Evolutionary conservation across 2,797 vertebrate species (phyloP), one percentile per base, ranked within the genome.

Genomic region (Coregonus sp.): DNA sequence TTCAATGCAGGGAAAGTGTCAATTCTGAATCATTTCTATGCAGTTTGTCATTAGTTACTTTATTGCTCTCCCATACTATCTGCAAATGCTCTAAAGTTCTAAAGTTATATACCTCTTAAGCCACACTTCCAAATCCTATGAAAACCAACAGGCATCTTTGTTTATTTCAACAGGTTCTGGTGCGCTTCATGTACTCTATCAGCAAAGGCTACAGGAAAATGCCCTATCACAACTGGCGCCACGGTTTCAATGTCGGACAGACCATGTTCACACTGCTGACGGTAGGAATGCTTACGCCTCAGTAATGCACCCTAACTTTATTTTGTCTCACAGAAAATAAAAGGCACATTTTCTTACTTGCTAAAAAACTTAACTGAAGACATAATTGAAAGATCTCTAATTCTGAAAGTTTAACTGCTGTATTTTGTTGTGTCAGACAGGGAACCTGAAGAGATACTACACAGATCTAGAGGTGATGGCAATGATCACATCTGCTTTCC

Each of bases 171-270:
- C 79, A 96, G 95, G 94, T 94, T 81, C 86, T 96, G 84, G 95
- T 95, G 68, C 92, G 95, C 4, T 95, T 95, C 87, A 94, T 96
- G 91, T 95, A 95, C 85, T 95, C 95, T 0, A 80, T 96, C 82
- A 94, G 93, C 84, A 96, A 96, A 89, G 95, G 95, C 71, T 95
- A 96, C 92, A 92, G 95, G 72, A 93, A 11, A 78, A 95, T 96
- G 82, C 95, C 95, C 50, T 96, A 95, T 85, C 95, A 96, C 91
- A 95, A 96, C 91, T 96, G 95, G 95, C 93, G 95, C 33, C 95
- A 96, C 4, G 95, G 95, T 56, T 96, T 96, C 87, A 96, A 96
- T 7, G 95, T 96, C 77, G 95, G 95, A 52, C 95, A 96, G 84
- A 95, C 95, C 51, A 96, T 96, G 95, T 96, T 96, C 72, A 94